Evolutionary conservation across 2,113 vertebrate genomes (phyloP), one percentile per base, ranked within the genome.

Genomic region (Haemorhous mexicanus): DNA sequence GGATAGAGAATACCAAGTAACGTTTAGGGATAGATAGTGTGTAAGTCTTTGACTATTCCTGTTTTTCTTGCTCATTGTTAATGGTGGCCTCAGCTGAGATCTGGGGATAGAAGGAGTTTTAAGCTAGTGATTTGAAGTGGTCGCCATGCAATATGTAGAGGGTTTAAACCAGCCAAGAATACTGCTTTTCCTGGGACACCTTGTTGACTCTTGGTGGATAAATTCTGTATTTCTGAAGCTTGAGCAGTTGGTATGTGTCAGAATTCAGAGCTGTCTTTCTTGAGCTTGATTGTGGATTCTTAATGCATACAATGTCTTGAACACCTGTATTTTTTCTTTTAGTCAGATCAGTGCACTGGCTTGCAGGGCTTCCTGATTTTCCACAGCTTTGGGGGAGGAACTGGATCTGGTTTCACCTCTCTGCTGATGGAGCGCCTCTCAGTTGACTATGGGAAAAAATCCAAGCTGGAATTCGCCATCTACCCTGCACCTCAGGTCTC

Each of bases 291-390:
- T 59, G 32, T 27, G 16, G 20, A 11, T 76, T 64, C 30, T 49
- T 61, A 8, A 23, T 24, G 16, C 37, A 4, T 6, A 10, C 28
- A 5, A 3, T 15, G 27, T 41, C 47, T 81, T 10, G 52, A 91
- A 83, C 39, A 23, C 46, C 4, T 23, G 3, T 67, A 2, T 87
- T 64, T 84, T 96, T 33, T 95, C 79, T 97, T 87, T 55, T 92
- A 99, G 99, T 97, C 98, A 7, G 98, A 99, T 84, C 98, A 99
- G 27, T 99, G 98, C 97, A 98, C 98, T 6, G 98, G 98, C 30
- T 97, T 99, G 53, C 98, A 99, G 93, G 98, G 98, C 7, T 99
- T 99, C 97, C 97, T 99, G 39, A 98, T 99, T 92, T 99, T 99
- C 90, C 98, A 98, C 96, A 99, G 98, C 89, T 98, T 98, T 73